These are phyloP conservation scores for Delphinus delphis DNA, from an alignment of 2,113 vertebrate genomes.

Conservation along the genomic window DNA sequence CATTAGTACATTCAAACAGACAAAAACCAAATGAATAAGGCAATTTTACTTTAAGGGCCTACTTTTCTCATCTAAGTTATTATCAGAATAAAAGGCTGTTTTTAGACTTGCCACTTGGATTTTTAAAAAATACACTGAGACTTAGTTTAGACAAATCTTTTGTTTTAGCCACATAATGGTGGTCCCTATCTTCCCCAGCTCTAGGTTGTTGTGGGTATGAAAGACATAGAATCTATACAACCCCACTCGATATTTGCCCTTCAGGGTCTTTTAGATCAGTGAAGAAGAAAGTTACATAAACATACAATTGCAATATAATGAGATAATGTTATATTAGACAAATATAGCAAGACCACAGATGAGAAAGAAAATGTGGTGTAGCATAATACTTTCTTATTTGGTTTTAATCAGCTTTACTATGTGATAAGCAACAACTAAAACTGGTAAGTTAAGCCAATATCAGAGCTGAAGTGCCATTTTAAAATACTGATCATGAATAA, in stretches of 20 bases:
- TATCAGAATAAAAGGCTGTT: neutral
- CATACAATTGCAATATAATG: neutral
- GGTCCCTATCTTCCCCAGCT: neutral
- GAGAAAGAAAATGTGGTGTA: neutral
- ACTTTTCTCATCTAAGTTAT: neutral
- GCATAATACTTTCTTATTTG: neutral
- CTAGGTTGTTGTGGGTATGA: neutral
- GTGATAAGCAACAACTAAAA: neutral
- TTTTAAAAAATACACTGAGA: neutral
- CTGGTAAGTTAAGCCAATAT: neutral
- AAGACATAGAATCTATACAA: neutral
- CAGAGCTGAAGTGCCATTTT: neutral
- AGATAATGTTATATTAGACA: neutral
- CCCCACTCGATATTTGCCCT: neutral
- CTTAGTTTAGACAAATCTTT: conserved; percentile 15
- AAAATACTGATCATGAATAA: conserved; percentile 24
- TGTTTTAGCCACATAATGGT: neutral
- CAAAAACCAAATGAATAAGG: neutral
- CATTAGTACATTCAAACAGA: neutral
- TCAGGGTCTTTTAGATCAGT: neutral
- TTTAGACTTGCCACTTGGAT: neutral
- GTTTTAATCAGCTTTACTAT: neutral
- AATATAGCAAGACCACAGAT: neutral
- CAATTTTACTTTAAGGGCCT: neutral
- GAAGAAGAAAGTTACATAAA: neutral